Evolutionary conservation across 2,797 vertebrate genomes (phyloP).

Genomic region (Notamacropus eugenii): DNA sequence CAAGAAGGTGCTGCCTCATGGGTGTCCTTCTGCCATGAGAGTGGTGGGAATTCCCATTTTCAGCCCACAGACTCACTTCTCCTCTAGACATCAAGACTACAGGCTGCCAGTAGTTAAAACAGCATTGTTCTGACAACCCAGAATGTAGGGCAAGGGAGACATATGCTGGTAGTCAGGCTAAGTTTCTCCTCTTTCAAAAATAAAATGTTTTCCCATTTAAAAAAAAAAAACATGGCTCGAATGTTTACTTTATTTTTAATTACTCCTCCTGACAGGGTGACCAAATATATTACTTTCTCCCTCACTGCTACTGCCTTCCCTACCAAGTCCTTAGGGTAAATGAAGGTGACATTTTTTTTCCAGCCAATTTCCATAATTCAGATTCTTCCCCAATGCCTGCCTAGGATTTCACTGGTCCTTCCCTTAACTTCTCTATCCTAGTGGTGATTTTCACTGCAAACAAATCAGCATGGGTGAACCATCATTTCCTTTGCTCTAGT

Average conservation of each 20-base stretch:
- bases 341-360: slow-evolving; percentile 48
- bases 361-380: slow-evolving; percentile 46
- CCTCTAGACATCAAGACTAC: neutral
- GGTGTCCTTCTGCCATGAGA: neutral
- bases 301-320: neutral
- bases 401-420: neutral
- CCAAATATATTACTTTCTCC: slow-evolving; percentile 60
- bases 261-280: slow-evolving; percentile 45
- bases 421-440: accelerated
- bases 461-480: neutral
- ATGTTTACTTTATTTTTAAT: slow-evolving; percentile 60
- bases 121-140: slow-evolving; percentile 45
- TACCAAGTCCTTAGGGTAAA: slow-evolving; percentile 59
- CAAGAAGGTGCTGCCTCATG: neutral
- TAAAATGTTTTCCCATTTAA: slow-evolving; percentile 73
- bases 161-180: slow-evolving; percentile 46
- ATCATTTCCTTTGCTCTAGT: neutral
- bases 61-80: neutral
- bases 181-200: slow-evolving; percentile 44
- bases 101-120: slow-evolving; percentile 42
- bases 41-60: neutral
- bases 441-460: neutral
- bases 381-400: neutral
- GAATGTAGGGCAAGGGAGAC: neutral
- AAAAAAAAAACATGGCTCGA: slow-evolving; percentile 44